phyloP scores from a whole-genome alignment of 2,113 vertebrate genomes.

The Sigmodon hispidus region DNA sequence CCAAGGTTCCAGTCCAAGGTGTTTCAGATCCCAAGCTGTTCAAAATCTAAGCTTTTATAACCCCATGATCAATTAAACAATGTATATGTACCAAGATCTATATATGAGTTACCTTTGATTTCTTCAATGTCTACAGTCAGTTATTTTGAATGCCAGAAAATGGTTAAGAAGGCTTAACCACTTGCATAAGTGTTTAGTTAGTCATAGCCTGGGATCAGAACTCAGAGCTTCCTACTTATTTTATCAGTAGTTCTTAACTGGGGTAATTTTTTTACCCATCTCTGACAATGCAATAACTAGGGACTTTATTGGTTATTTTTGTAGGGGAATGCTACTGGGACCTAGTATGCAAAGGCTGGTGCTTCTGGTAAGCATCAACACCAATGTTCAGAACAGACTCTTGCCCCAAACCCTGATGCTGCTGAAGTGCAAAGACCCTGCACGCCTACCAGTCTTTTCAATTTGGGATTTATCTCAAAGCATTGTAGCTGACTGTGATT shows the following conservation, averaged over 20 bases:
- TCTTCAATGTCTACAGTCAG: neutral
- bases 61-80: neutral
- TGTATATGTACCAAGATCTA: neutral
- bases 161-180: neutral
- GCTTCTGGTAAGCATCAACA: neutral
- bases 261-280: neutral
- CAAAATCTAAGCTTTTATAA: constrained; percentile 23
- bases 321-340: neutral
- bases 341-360: neutral
- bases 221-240: neutral
- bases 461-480: neutral
- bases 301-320: neutral
- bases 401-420: neutral
- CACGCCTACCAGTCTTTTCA: neutral
- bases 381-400: neutral
- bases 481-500: neutral
- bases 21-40: too few species aligned
- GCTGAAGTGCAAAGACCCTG: neutral
- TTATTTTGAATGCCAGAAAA: neutral
- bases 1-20: too few species aligned
- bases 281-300: neutral
- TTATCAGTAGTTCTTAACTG: neutral
- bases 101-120: neutral
- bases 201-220: neutral
- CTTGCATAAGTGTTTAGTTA: neutral